These are phyloP conservation scores for Mimumesa dahlbomi DNA, from an alignment of 2,888 invertebrate species.

Conservation along the genomic window DNA sequence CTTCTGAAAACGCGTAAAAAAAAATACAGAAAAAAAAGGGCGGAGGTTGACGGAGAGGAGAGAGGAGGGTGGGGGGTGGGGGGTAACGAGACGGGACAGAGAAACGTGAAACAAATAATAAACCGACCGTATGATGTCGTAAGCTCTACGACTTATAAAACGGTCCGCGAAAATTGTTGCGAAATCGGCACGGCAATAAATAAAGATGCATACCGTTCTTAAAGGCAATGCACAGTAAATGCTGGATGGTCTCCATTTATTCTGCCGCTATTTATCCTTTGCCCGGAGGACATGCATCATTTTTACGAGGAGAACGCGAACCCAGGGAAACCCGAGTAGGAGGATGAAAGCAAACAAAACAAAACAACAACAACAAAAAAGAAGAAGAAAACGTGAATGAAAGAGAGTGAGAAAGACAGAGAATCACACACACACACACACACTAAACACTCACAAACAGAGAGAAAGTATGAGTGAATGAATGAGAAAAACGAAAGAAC, in stretches of 20 bases:
- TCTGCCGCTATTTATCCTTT: slow-evolving; percentile 67
- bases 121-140: too few relatives aligned
- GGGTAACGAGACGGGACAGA: too few relatives aligned
- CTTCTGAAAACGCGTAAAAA: not conserved
- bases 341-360: not conserved
- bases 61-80: too few relatives aligned
- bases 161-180: slow-evolving; percentile 8
- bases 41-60: too few relatives aligned
- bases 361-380: not conserved
- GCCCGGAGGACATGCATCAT: slow-evolving; percentile 66
- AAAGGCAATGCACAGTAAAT: slow-evolving; percentile 35
- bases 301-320: too few relatives aligned
- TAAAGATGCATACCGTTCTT: slow-evolving; percentile 54
- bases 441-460: too few relatives aligned
- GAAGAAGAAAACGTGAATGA: not conserved
- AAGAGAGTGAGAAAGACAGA: too few relatives aligned
- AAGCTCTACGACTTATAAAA: too few relatives aligned
- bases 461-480: too few relatives aligned
- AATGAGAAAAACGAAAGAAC: slow-evolving; percentile 16
- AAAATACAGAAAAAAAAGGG: not conserved
- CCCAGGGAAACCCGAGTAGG: slow-evolving; percentile 11
- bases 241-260: slow-evolving; percentile 50
- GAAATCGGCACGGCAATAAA: slow-evolving; percentile 57
- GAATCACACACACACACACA: too few relatives aligned
- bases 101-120: too few relatives aligned